Percentiles rank a stretch among this genome's conserved stretches.
phyloP scores from a whole-genome alignment of 2,888 invertebrate species.

The Slavum lentiscoides region DNA sequence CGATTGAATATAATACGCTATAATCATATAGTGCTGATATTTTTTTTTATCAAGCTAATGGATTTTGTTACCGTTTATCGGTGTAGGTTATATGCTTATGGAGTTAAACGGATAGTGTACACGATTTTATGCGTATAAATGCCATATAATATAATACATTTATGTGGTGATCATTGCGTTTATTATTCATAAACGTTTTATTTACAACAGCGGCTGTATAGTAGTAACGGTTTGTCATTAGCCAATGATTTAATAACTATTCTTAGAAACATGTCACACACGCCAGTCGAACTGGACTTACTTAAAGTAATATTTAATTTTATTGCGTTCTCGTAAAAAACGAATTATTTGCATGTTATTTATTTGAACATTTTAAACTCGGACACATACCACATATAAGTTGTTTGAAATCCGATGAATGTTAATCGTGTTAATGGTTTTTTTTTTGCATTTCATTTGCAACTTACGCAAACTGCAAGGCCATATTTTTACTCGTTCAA shows the following conservation, averaged over 20 bases:
- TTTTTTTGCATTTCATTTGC: not conserved
- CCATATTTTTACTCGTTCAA: not conserved
- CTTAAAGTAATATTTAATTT: not conserved
- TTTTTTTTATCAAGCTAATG: too few species aligned
- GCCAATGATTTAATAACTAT: not conserved
- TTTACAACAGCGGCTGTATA: not conserved
- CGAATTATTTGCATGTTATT: not conserved
- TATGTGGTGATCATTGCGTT: not conserved
- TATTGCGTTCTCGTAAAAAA: not conserved
- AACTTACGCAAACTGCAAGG: not conserved
- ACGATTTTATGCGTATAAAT: not conserved
- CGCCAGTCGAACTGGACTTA: not conserved
- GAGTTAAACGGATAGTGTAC: too few species aligned
- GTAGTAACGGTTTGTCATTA: not conserved
- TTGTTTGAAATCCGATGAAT: not conserved
- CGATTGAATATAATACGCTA: not conserved
- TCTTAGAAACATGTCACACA: not conserved
- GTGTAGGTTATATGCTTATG: not conserved
- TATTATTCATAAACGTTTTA: constrained; percentile 13
- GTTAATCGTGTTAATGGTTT: too few species aligned
- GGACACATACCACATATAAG: too few species aligned
- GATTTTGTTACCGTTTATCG: not conserved
- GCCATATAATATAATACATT: not conserved
- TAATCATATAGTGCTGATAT: not conserved
- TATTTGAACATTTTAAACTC: not conserved